phyloP scores from a whole-genome alignment of 2,888 invertebrate species.

The Galeruca laticollis region DNA sequence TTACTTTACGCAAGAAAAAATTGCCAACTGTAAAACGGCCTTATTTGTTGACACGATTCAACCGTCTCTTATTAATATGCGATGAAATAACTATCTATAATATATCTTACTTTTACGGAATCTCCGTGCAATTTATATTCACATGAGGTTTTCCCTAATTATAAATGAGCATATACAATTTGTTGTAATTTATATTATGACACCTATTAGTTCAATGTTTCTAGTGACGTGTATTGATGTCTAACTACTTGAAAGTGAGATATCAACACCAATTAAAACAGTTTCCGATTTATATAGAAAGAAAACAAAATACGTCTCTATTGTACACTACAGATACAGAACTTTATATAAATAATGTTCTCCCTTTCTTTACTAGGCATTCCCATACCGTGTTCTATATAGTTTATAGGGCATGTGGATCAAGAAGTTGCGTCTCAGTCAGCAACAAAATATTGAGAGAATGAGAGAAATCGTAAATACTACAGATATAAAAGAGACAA shows the following conservation, averaged over 20 bases:
- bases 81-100: too few relatives aligned
- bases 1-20: too few relatives aligned
- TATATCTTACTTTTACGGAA: too few relatives aligned
- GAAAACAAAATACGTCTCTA: neutral
- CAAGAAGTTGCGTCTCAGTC: conserved; percentile 3
- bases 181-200: too few relatives aligned
- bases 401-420: neutral
- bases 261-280: neutral
- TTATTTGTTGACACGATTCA: too few relatives aligned
- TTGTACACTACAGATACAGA: neutral
- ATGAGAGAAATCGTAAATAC: neutral
- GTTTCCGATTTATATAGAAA: neutral
- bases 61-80: too few relatives aligned
- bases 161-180: too few relatives aligned
- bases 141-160: too few relatives aligned
- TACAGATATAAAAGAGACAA: conserved; percentile 4
- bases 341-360: neutral
- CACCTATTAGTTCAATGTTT: too few relatives aligned
- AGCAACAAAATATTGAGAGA: neutral
- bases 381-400: conserved; percentile 2
- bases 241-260: neutral
- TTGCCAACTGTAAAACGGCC: too few relatives aligned
- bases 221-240: neutral
- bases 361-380: neutral
- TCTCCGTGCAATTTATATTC: too few relatives aligned